Conservation (phyloP, 2,797 vertebrate genomes). For the Pangasius larnaudii region DNA sequence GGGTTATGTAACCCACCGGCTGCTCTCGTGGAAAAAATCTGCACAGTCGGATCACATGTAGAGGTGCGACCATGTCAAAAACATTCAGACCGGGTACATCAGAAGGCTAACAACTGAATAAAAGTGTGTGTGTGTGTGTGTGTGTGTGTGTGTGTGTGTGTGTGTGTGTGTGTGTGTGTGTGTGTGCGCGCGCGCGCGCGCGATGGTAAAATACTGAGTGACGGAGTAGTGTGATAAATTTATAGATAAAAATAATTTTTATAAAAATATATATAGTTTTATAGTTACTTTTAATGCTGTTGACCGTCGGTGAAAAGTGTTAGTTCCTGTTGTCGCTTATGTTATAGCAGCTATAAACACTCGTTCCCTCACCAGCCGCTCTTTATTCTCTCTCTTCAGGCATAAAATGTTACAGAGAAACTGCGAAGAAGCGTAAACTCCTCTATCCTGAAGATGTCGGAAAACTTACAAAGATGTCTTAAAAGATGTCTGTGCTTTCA, state of each 20-base stretch:
- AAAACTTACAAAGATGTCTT: not conserved
- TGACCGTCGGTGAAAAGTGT: not conserved
- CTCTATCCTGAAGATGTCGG: too few relatives aligned
- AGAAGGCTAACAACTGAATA: not conserved
- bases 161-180: too few relatives aligned
- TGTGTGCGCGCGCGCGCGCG: too few relatives aligned
- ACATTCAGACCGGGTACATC: not conserved
- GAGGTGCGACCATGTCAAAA: not conserved
- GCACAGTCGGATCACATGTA: not conserved
- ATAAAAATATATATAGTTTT: not conserved
- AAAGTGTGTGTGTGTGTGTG: not conserved
- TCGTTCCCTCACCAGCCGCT: not conserved
- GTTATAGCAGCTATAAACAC: not conserved
- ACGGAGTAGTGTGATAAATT: not conserved
- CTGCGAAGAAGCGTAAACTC: too few relatives aligned
- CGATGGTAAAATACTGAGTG: too few relatives aligned
- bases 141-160: not conserved
- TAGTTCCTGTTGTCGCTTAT: not conserved
- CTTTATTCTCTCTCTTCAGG: too few relatives aligned
- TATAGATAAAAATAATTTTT: too few relatives aligned
- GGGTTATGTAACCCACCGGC: slow-evolving; percentile 72
- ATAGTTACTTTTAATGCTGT: not conserved
- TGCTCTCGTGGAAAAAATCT: slow-evolving; percentile 48
- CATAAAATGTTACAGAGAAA: too few relatives aligned
- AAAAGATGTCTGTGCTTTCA: not conserved